Evolutionary conservation across 2,113 vertebrate genomes (phyloP), one percentile per base, ranked within the genome.

Genomic region (Microtus oregoni): DNA sequence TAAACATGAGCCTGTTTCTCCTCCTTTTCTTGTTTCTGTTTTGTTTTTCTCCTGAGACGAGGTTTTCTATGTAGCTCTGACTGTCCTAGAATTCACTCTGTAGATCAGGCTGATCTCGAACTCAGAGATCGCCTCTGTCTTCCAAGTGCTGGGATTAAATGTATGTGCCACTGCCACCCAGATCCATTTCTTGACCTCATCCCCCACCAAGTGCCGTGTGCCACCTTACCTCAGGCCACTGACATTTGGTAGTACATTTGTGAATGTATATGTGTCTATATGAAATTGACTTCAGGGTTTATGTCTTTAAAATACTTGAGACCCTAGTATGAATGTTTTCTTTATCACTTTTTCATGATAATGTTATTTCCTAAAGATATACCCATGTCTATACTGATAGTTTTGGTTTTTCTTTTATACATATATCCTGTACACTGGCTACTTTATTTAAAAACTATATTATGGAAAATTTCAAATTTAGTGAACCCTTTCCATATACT

Each of bases 241-340:
- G 92, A 81, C 73, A 91, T 85, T 96, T 90, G 83, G 63, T 92
- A 83, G 26, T 95, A 10, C 19, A 68, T 44, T 97, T 92, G 91
- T 67, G 38, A 91, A 58, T 94, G 55, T 58, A 24, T 87, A 15
- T 83, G 26, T 88, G 22, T 91, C 73, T 17, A 38, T 79, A 41
- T 89, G 72, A 76, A 26, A 47, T 91, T 77, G 76, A 26, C 68
- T 88, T 89, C 17, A 63, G 61, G 44, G 4, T 88, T 90, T 76
- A 86, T 81, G 17, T 83, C 44, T 94, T 91, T 86, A 94, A 96
- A 95, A 86, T 97, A 90, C 91, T 85, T 86, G 75, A 14, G 14
- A 65, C 58, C n/a, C 77, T 11, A 26, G 47, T 94, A 65, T 94
- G 3, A 24, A n/a, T 86, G 10, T 50, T 89, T 94, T 41, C 52